These are phyloP conservation scores for Tachysurus fulvidraco DNA, from an alignment of 2,113 vertebrate species.

Conservation along the genomic window DNA sequence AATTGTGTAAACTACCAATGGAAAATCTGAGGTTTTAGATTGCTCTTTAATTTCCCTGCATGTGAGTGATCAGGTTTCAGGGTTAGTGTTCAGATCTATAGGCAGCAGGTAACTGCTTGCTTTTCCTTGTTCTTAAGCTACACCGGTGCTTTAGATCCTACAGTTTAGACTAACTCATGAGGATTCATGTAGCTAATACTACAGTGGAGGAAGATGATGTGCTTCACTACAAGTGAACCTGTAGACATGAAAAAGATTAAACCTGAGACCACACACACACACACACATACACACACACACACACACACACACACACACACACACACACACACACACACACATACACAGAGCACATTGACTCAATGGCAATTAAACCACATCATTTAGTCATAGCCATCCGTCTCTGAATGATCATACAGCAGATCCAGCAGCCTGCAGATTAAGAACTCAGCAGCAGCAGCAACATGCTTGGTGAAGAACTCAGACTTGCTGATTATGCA, in stretches of 20 bases:
- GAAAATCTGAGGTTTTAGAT: neutral
- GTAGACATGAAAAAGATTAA: neutral
- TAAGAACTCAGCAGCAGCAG: neutral
- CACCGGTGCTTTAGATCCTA: neutral
- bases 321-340: neutral
- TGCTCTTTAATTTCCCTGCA: neutral
- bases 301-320: too few species aligned
- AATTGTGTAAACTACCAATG: neutral
- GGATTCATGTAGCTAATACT: neutral
- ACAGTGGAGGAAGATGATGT: neutral
- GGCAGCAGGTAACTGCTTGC: neutral
- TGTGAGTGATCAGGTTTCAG: neutral
- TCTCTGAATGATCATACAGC: neutral
- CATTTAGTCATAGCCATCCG: neutral
- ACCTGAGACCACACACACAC: neutral
- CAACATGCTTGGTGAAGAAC: neutral
- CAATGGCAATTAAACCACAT: neutral
- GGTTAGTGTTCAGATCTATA: neutral
- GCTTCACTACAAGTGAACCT: neutral
- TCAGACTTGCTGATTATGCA: slow-evolving; percentile 6
- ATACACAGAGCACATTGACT: neutral
- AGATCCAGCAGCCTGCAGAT: neutral
- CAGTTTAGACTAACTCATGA: neutral
- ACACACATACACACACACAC: too few species aligned
- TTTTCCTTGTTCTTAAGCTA: neutral